These are phyloP conservation scores for Mactromeris polynyma DNA, from an alignment of 2,888 invertebrate species.

Conservation along the genomic window DNA sequence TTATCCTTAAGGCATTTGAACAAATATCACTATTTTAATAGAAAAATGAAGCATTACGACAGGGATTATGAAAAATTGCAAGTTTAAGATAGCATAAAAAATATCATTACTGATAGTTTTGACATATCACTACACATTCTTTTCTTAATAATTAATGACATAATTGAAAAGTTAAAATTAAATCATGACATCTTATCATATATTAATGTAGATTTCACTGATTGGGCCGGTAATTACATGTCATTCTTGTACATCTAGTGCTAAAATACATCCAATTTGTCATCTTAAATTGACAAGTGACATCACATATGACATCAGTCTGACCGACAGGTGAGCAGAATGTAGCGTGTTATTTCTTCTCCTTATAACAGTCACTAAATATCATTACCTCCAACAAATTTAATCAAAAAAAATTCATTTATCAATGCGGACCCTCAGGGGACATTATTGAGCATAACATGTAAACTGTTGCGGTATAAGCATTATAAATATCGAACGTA, in stretches of 20 bases:
- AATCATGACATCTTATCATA: constrained; percentile 20
- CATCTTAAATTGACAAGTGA: constrained; percentile 56
- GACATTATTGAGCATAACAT: neutral
- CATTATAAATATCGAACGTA: neutral
- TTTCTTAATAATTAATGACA: constrained; percentile 6
- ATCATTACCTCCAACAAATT: neutral
- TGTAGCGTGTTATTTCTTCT: constrained; percentile 33
- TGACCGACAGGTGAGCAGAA: constrained; percentile 36
- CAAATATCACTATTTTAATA: neutral
- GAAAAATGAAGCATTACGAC: neutral
- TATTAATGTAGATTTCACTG: constrained; percentile 12
- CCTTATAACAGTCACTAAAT: constrained; percentile 28
- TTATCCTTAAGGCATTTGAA: neutral
- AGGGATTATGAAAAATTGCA: neutral
- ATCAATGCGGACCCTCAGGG: constrained; percentile 8
- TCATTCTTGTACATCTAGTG: constrained; percentile 31
- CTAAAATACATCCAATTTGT: constrained; percentile 52
- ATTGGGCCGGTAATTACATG: constrained; percentile 28
- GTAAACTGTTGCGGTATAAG: neutral
- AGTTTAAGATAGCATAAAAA: neutral
- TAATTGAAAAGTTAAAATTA: constrained; percentile 6
- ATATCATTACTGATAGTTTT: neutral
- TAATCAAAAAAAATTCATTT: neutral
- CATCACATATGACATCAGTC: constrained; percentile 25
- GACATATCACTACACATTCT: neutral